Conservation (phyloP, 2,113 vertebrate genomes). For the Rhynchopsitta pachyrhyncha region DNA sequence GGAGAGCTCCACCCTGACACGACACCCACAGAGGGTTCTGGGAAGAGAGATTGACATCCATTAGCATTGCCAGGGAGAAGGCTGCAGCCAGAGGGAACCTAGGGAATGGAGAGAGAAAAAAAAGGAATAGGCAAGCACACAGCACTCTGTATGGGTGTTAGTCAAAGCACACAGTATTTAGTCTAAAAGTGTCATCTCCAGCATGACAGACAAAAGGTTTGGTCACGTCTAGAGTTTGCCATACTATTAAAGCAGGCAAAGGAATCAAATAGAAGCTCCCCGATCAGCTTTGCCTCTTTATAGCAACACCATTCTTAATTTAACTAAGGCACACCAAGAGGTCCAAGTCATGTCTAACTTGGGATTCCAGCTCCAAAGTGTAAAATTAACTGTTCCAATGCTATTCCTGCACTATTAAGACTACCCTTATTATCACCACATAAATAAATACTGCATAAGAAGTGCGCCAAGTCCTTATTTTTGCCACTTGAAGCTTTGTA, state of each 20-base stretch:
- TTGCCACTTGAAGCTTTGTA: neutral
- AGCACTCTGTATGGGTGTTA: fast-evolving
- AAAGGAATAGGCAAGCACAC: fast-evolving
- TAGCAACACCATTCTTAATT: neutral
- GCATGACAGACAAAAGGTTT: neutral
- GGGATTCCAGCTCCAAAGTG: neutral
- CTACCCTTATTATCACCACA: fast-evolving
- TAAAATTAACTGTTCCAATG: neutral
- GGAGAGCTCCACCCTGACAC: conserved; percentile 92
- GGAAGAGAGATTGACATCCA: fast-evolving
- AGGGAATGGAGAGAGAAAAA: fast-evolving
- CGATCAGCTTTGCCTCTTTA: neutral
- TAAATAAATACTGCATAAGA: fast-evolving
- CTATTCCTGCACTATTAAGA: fast-evolving
- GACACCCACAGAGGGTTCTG: conserved; percentile 91
- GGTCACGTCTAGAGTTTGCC: neutral
- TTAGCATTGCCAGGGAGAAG: neutral
- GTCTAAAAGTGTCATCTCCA: neutral
- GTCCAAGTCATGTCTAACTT: neutral
- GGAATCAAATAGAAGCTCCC: neutral
- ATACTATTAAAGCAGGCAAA: neutral
- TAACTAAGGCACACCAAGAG: fast-evolving
- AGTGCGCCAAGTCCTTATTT: fast-evolving
- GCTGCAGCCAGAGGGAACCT: neutral
- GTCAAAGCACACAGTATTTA: fast-evolving